Evolutionary conservation across 2,888 invertebrate species (phyloP).

Genomic region (Cataglyphis albicans): DNA sequence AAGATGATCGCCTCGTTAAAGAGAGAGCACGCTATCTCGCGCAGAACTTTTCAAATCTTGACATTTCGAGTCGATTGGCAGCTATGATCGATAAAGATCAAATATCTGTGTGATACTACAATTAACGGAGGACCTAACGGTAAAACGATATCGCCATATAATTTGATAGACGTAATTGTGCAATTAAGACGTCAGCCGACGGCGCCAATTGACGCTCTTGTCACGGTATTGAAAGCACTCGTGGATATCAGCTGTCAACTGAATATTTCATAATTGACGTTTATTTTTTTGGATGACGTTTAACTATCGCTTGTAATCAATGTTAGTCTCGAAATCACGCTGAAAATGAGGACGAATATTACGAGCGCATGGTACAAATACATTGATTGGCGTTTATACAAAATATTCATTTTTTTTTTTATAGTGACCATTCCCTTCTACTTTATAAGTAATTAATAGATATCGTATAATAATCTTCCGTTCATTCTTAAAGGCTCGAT

Average conservation of each 20-base stretch:
- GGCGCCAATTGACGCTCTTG: constrained; percentile 57
- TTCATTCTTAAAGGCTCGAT: background rate
- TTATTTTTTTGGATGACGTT: constrained; percentile 49
- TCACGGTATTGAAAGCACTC: constrained; percentile 32
- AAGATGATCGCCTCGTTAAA: background rate
- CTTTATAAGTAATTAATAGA: constrained; percentile 1
- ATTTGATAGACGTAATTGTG: constrained; percentile 69
- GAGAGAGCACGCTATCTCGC: background rate
- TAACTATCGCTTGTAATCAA: constrained; percentile 34
- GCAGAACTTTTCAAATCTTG: background rate
- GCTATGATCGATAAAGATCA: background rate
- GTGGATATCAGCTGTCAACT: constrained; percentile 48
- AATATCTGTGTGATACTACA: background rate
- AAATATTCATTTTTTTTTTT: background rate
- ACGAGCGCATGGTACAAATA: constrained; percentile 4
- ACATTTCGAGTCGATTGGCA: background rate
- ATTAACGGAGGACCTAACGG: constrained; percentile 28
- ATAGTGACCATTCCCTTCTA: background rate
- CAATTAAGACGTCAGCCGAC: constrained; percentile 69
- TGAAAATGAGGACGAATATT: constrained; percentile 52
- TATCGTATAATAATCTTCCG: background rate
- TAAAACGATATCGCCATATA: constrained; percentile 30
- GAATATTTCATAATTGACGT: constrained; percentile 54
- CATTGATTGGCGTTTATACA: constrained; percentile 12
- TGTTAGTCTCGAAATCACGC: constrained; percentile 22